These are phyloP conservation scores for Actinernus sp. DNA, from an alignment of 92 coral and sea anemone genomes.

Conservation along the genomic window DNA sequence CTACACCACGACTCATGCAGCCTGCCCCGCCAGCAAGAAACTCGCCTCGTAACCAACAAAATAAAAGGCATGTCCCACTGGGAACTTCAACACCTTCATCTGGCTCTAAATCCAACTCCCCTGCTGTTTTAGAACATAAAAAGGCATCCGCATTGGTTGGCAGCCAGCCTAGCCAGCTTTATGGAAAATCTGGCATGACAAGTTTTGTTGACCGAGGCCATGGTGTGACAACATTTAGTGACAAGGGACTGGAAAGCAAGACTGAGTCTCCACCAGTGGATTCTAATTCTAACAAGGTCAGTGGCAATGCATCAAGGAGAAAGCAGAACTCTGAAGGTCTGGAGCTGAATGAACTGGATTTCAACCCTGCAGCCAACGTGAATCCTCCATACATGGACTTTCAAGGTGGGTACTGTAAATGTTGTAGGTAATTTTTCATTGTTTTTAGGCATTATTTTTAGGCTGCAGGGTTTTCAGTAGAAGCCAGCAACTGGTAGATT, in stretches of 20 bases:
- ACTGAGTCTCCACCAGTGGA: constrained; percentile 36
- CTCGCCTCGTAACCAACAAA: constrained; percentile 18
- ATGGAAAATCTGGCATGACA: constrained; percentile 78
- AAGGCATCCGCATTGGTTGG: background rate
- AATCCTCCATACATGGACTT: constrained; percentile 93
- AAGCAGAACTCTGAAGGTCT: constrained; percentile 15
- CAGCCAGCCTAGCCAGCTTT: constrained; percentile 73
- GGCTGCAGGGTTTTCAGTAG: too few relatives aligned
- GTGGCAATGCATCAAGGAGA: constrained; percentile 15
- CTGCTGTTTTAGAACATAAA: background rate
- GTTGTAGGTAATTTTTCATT: background rate
- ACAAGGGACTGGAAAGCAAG: constrained; percentile 39
- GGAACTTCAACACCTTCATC: background rate
- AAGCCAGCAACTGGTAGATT: too few relatives aligned
- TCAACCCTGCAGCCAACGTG: constrained; percentile 16
- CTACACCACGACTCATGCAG: constrained; percentile 67
- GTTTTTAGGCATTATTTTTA: too few relatives aligned
- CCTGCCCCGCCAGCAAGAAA: constrained; percentile 60
- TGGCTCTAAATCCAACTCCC: constrained; percentile 9
- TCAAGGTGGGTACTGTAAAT: constrained; percentile 56
- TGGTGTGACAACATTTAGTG: constrained; percentile 46
- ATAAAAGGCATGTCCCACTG: background rate
- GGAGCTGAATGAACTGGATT: constrained; percentile 69
- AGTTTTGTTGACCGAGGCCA: constrained; percentile 66
- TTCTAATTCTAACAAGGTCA: constrained; percentile 29